Evolutionary conservation across 1,140 invertebrate species (phyloP).

Genomic region (Drosophila navojoa): DNA sequence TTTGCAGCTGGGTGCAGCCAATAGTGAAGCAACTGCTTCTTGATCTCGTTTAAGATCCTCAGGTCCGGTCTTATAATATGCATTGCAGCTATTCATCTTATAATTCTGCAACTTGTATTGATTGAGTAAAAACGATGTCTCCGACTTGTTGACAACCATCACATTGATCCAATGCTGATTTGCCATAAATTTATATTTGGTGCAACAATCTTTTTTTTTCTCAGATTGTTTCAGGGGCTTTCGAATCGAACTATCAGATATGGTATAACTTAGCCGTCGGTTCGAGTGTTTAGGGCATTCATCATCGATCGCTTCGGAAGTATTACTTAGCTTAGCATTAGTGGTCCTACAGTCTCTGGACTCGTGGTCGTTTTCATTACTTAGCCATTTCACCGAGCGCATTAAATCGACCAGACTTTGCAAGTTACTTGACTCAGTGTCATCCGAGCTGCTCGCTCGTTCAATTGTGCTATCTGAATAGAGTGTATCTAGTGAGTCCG

Average conservation of each 20-base stretch:
- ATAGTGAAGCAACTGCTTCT: neutral
- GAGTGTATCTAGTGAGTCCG: too few species aligned
- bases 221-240: too few species aligned
- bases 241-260: neutral
- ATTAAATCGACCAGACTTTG: neutral
- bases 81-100: neutral
- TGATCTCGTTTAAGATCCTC: neutral
- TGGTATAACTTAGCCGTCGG: neutral
- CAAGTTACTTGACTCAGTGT: neutral
- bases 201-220: too few species aligned
- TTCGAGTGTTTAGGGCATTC: neutral
- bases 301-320: too few species aligned
- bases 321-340: too few species aligned
- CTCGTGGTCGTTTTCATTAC: too few species aligned
- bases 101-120: constrained; percentile 12
- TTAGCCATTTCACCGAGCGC: too few species aligned
- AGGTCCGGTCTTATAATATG: neutral
- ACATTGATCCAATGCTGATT: constrained; percentile 34
- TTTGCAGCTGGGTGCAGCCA: neutral
- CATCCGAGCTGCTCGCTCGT: too few species aligned
- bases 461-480: too few species aligned
- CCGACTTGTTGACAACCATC: constrained; percentile 26
- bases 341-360: too few species aligned
- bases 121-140: constrained; percentile 40
- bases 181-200: neutral